Evolutionary conservation across 2,113 vertebrate species (phyloP).

Genomic region (Dendropsophus ebraccatus): DNA sequence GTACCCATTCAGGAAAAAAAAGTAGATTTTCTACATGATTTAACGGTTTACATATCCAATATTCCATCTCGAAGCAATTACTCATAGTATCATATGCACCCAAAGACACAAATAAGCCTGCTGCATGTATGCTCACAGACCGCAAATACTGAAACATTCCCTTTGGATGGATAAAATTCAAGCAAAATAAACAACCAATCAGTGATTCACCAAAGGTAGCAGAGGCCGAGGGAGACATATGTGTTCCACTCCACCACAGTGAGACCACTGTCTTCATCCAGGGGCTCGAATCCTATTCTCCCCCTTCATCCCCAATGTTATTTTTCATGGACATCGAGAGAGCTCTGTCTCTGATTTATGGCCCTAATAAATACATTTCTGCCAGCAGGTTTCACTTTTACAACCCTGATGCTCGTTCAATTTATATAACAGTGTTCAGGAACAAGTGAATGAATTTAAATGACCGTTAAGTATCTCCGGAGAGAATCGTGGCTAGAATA

Average conservation of each 20-base stretch:
- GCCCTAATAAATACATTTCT: slow-evolving; percentile 18
- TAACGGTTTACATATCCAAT: background rate
- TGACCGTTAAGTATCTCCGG: slow-evolving; percentile 25
- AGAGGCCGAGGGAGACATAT: background rate
- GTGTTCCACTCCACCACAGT: background rate
- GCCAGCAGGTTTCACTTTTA: slow-evolving; percentile 8
- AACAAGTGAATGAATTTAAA: slow-evolving; percentile 46
- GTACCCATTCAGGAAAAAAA: background rate
- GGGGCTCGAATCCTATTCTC: background rate
- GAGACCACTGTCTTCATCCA: slow-evolving; percentile 16
- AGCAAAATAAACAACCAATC: slow-evolving; percentile 44
- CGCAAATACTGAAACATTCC: slow-evolving; percentile 34
- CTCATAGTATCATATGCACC: slow-evolving; percentile 9
- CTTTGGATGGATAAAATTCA: slow-evolving; percentile 27
- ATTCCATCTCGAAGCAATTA: slow-evolving; percentile 9
- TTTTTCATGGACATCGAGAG: slow-evolving; percentile 8
- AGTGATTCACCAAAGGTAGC: slow-evolving; percentile 7
- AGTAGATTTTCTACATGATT: background rate
- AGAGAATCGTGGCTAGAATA: background rate
- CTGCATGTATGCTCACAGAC: slow-evolving; percentile 19
- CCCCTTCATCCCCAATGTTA: slow-evolving; percentile 15
- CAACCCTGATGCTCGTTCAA: slow-evolving; percentile 21
- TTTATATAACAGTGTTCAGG: slow-evolving; percentile 18
- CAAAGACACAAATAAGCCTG: background rate
- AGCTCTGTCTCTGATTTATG: slow-evolving; percentile 42